Base-by-base conservation (phyloP, 2,797 vertebrate genomes). In the Thaleichthys pacificus region DNA sequence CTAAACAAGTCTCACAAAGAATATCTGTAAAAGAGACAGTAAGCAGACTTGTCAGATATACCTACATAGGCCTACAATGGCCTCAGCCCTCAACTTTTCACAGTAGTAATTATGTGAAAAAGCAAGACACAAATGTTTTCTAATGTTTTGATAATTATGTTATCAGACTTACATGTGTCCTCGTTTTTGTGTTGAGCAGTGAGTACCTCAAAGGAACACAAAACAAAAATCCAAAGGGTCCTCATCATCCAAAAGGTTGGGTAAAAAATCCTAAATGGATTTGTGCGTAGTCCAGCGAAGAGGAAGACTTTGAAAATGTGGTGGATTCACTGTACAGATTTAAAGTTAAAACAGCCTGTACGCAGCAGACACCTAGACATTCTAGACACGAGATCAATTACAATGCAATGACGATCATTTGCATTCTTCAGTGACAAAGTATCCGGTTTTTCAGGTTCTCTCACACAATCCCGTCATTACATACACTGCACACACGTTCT, bases 1-100 rank as follows among this genome's bases (percentile, higher is more conserved):
- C 79, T 28, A 93, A 80, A 79, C 92, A 93, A 73, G 82, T 91
- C 77, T 91, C 86, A 80, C 92, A 92, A 71, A 89, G 85, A 28
- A 72, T 62, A 30, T 86, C 91, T 93, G 85, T 73, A 49, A 60
- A 80, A 78, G 74, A 78, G 0, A 73, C 19, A 72, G 32, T 35
- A 67, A 24, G 54, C 68, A 51, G 71, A 54, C 22, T 66, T 28
- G 17, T 68, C 62, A 19, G 5, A 22, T 64, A 9, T 64, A 35
- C 32, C 32, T 64, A 35, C 2, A 38, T n/a, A 24, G 24, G 24
- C 24, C 24, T 24, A 28, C 24, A 4, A 58, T 22, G 9, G 49
- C n/a, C n/a, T n/a, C n/a, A n/a, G n/a, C n/a, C n/a, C n/a, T 60
- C 26, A 62, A 19, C 14, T 65, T 57, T 68, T 19, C 4, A 61